Conservation (phyloP, 2,797 vertebrate species). For the Podarcis lilfordi region DNA sequence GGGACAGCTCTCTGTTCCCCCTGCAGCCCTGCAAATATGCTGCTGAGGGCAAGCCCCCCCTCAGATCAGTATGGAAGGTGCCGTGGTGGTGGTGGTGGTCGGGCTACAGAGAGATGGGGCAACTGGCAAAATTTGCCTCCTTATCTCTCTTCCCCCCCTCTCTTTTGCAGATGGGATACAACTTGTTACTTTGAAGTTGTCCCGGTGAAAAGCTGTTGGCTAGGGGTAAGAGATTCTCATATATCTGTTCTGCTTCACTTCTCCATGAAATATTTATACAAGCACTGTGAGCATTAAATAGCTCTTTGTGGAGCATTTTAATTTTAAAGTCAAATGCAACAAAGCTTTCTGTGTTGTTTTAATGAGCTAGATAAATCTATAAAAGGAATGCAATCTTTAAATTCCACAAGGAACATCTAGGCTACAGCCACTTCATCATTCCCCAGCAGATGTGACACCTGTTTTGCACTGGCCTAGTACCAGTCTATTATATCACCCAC, state of each 20-base stretch:
- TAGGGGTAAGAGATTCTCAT: background rate
- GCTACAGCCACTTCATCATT: background rate
- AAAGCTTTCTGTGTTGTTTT: constrained; percentile 22
- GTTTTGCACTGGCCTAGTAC: background rate
- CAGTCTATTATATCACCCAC: background rate
- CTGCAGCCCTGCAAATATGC: too few species aligned
- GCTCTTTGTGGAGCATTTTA: constrained; percentile 19
- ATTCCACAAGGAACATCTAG: background rate
- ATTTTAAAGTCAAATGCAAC: constrained; percentile 29
- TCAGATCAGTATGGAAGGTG: background rate
- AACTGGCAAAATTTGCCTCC: too few species aligned
- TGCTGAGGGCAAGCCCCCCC: too few species aligned
- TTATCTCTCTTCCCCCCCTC: too few species aligned
- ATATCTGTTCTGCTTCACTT: constrained; percentile 6
- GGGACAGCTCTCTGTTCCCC: background rate
- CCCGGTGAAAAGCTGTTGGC: background rate
- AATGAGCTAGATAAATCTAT: constrained; percentile 27
- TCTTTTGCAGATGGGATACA: background rate
- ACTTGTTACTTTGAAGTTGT: background rate
- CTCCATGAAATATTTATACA: constrained; percentile 23
- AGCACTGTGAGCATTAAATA: background rate
- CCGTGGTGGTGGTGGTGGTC: background rate
- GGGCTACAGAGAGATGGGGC: background rate
- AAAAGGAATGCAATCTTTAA: background rate
- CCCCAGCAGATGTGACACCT: background rate